Conservation (phyloP, 2,888 invertebrate species). For the Hedychridium roseum region DNA sequence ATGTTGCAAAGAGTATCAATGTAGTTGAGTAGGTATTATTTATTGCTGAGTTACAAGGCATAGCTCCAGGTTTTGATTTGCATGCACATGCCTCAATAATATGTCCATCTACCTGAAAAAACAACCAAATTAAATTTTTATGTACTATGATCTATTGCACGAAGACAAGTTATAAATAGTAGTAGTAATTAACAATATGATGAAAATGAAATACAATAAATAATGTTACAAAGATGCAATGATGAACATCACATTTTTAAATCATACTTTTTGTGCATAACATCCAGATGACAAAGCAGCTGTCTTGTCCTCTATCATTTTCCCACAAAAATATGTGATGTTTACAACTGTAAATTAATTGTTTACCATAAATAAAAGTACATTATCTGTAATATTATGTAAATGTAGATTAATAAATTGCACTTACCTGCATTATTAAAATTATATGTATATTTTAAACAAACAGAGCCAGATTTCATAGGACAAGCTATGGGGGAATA, state of each 20-base stretch:
- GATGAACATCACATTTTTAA: not conserved
- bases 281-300: constrained; percentile 46
- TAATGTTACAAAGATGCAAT: not conserved
- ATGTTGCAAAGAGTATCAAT: not conserved
- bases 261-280: constrained; percentile 42
- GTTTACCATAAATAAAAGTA: constrained; percentile 1
- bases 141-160: constrained; percentile 3
- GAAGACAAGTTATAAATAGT: constrained; percentile 1
- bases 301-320: constrained; percentile 45
- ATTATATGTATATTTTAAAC: constrained; percentile 27
- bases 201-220: not conserved
- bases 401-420: not conserved
- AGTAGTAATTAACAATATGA: not conserved
- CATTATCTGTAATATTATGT: not conserved
- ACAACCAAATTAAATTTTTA: no score
- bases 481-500: not conserved
- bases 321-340: constrained; percentile 52
- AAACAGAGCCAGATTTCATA: constrained; percentile 5
- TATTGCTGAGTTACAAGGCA: constrained; percentile 51
- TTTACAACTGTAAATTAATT: constrained; percentile 44
- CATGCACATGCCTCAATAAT: constrained; percentile 50
- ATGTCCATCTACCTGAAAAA: constrained; percentile 43
- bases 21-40: not conserved
- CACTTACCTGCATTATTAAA: constrained; percentile 27
- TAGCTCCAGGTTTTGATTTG: constrained; percentile 25